Base-by-base conservation (phyloP, 2,113 vertebrate genomes). In the Dermatemys mawii region DNA sequence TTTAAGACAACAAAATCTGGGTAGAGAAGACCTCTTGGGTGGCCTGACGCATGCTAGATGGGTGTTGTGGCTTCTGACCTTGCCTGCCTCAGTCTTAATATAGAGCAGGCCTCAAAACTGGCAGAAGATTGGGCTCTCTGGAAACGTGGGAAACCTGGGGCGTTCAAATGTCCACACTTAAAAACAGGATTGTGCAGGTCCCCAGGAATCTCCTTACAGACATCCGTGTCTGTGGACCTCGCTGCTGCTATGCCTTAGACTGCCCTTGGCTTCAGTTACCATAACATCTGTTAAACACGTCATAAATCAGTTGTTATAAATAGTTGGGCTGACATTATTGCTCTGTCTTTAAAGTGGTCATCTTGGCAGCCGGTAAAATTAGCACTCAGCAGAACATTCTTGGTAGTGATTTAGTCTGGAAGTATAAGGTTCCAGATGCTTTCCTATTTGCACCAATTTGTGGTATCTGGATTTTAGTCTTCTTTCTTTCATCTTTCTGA, bases 281-380 rank as follows among this genome's bases (percentile, higher is more conserved):
- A 44, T 57, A 29, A 41, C 53, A 48, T 86, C 84, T 49, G 84
- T 78, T 78, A 35, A 60, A 54, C 53, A 49, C 73, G 17, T 86
- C n/a, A 16, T 86, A 55, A 78, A 89, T 95, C 89, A 93, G 3
- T 86, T 90, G 27, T 87, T 83, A 89, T 96, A 91, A 96, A 90
- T 76, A 90, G 75, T 78, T 82, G 89, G 67, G 78, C 19, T 87
- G 78, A 35, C 4, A 6, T 83, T 94, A 67, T 63, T 94, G 87
- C 50, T 93, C 57, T 0, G 0, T 91, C 84, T 88, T 50, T 85
- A 83, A 88, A 82, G 83, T 51, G 89, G 48, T 90, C 88, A 89
- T 87, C 51, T 90, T 85, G 76, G 44, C 81, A 81, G 35, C 60
- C 44, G 87, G 13, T 76, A 63, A 84, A 85, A 82, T 86, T 53